These are phyloP conservation scores for Notothenia rossii DNA, from an alignment of 2,113 vertebrate species.

Conservation along the genomic window DNA sequence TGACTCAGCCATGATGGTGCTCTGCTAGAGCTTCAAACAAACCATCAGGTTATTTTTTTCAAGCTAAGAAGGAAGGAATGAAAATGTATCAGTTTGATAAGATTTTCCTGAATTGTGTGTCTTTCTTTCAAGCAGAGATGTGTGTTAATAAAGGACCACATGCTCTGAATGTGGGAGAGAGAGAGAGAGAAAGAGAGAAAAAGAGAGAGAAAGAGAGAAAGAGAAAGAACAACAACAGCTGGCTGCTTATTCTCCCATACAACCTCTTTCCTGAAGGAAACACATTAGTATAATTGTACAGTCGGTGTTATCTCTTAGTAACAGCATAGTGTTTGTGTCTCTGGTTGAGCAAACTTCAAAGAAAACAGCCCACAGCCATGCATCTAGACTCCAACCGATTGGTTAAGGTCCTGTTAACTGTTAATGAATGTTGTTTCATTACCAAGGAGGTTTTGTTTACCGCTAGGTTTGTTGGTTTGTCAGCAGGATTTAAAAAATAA, in stretches of 20 bases:
- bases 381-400: not conserved
- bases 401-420: not conserved
- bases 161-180: not conserved
- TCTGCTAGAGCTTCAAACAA: not conserved
- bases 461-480: too few relatives aligned
- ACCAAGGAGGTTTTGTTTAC: too few relatives aligned
- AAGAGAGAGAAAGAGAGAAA: not conserved
- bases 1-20: not conserved
- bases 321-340: conserved; percentile 1
- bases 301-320: not conserved
- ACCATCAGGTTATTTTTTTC: not conserved
- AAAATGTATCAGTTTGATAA: conserved; percentile 20
- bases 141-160: conserved; percentile 33
- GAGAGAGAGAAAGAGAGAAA: not conserved
- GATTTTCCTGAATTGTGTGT: conserved; percentile 20
- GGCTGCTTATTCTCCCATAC: not conserved
- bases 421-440: not conserved
- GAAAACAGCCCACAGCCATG: not conserved
- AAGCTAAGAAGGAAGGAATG: not conserved
- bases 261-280: not conserved
- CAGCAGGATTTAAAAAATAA: too few relatives aligned
- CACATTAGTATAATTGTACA: not conserved
- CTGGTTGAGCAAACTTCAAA: conserved; percentile 3
- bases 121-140: conserved; percentile 23
- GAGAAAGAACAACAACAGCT: conserved; percentile 1